Evolutionary conservation across 2,797 vertebrate genomes (phyloP).

Genomic region (Sternotherus odoratus): DNA sequence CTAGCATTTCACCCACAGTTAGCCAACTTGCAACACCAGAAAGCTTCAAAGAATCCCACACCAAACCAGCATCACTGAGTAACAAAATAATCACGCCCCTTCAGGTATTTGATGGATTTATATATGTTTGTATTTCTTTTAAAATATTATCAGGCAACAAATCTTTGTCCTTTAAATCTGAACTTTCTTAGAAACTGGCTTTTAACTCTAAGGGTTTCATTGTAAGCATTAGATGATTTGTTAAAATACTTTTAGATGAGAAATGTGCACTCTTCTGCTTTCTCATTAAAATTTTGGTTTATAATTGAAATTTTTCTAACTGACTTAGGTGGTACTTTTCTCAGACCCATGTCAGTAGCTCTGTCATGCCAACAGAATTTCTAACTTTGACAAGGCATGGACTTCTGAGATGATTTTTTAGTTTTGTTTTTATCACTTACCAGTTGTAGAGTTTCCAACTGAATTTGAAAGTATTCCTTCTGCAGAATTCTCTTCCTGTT

Average conservation of each 20-base stretch:
- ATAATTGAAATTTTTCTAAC: neutral
- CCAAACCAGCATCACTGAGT: conserved; percentile 81
- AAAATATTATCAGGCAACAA: neutral
- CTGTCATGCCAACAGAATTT: neutral
- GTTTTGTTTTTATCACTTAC: neutral
- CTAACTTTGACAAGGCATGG: neutral
- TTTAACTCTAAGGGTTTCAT: neutral
- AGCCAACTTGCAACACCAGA: conserved; percentile 92
- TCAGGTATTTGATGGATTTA: conserved; percentile 77
- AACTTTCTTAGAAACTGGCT: neutral
- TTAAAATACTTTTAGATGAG: neutral
- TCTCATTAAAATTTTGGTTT: neutral
- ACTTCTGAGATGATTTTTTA: neutral
- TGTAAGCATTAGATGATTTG: neutral
- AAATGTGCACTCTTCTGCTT: neutral
- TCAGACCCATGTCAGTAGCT: neutral
- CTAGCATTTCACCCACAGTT: conserved; percentile 84
- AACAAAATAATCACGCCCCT: conserved; percentile 80
- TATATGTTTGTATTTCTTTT: neutral
- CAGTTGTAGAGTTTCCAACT: neutral
- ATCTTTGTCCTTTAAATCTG: neutral
- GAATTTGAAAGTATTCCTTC: neutral
- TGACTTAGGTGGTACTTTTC: neutral
- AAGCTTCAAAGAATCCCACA: conserved; percentile 90
- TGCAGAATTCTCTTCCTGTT: neutral